Conservation (phyloP, 2,113 vertebrate species). For the Gopherus evgoodei region DNA sequence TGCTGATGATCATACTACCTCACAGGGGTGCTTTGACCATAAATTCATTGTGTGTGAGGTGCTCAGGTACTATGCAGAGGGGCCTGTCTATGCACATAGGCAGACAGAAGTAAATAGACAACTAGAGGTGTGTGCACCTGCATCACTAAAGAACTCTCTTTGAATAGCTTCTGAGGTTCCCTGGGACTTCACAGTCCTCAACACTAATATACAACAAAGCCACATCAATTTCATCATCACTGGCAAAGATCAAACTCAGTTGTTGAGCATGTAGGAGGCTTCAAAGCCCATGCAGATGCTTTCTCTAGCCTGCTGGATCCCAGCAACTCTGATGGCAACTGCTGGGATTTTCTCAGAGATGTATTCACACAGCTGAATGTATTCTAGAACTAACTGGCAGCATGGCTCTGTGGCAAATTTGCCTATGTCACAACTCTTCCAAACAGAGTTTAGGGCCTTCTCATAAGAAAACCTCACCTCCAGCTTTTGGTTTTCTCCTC, state of each 20-base stretch:
- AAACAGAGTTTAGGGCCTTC: background rate
- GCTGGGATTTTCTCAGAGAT: background rate
- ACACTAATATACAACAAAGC: background rate
- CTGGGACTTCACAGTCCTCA: constrained; percentile 17
- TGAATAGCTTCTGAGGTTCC: background rate
- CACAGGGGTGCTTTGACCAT: background rate
- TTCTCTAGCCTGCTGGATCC: background rate
- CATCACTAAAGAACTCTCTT: constrained; percentile 14
- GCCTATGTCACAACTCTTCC: accelerated
- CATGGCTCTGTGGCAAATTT: background rate
- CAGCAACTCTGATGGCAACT: background rate
- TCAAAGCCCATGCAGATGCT: background rate
- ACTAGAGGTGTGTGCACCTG: background rate
- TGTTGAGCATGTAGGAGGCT: background rate
- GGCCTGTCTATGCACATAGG: background rate
- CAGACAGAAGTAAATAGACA: background rate
- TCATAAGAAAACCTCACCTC: background rate
- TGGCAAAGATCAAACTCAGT: constrained; percentile 8
- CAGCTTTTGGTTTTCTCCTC: background rate
- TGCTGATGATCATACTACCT: background rate
- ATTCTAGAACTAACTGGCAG: background rate
- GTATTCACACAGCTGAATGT: background rate
- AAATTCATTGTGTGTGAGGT: background rate
- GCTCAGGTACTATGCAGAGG: background rate
- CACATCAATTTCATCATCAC: constrained; percentile 1